Evolutionary conservation across 2,797 vertebrate genomes (phyloP), one percentile per base, ranked within the genome.

Genomic region (Phataginus tetradactyla): DNA sequence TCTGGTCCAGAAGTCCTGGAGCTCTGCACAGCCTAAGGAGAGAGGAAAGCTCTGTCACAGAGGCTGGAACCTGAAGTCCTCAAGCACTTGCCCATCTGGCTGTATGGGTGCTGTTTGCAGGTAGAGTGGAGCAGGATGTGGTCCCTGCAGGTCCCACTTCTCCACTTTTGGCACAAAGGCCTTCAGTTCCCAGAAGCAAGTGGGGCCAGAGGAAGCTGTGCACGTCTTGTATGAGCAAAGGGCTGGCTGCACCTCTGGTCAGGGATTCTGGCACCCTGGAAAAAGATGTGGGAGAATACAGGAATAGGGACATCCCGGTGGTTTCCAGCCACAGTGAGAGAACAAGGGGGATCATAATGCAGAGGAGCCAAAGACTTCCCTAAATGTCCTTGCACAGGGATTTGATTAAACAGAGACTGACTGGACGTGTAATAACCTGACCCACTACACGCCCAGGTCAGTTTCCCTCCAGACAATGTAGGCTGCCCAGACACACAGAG

Each of bases 341-440:
- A 64, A 32, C 42, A 34, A 0, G 5, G 42, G 71, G 45, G 23
- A 15, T 86, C 53, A 7, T 13, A 14, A 21, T 2, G 27, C 32
- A 20, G 21, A 71, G 34, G 68, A 14, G 32, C 68, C 63, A 51
- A 34, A 53, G 61, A 39, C 59, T 74, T 59, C 78, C 74, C 63
- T 81, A 78, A 85, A 78, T 18, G 42, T 51, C 87, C 63, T 61
- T 89, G 77, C 32, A 11, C 0, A 4, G 14, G 34, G 69, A 71
- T 83, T 71, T 71, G 81, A 86, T 96, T 93, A 81, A 74, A 95
- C 72, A 88, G 88, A 87, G 37, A 39, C 39, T 11, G 32, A 42
- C 21, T 69, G 51, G 53, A 71, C 6, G 0, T 23, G 10, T 37
- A 63, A 88, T 75, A 84, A 78, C 42, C 95, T 57, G 72, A 81